phyloP scores from a whole-genome alignment of 2,113 vertebrate species.

The Pelusios castaneus region DNA sequence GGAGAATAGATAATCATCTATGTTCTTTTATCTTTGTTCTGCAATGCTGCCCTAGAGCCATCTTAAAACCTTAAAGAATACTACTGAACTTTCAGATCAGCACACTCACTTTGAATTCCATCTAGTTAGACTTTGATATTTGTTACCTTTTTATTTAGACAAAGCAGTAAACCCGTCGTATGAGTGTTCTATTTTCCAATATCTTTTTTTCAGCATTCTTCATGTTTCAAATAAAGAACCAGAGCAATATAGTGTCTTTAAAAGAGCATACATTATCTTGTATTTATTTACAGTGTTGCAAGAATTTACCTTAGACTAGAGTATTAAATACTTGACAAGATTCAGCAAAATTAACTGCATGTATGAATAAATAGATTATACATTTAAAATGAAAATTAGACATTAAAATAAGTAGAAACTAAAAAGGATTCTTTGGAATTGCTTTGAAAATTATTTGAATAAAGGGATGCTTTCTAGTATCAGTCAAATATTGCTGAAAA shows the following conservation, averaged over 20 bases:
- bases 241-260: neutral
- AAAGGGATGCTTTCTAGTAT: neutral
- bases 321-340: neutral
- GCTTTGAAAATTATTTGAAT: neutral
- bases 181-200: neutral
- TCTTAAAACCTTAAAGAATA: constrained; percentile 31
- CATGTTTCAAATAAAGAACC: neutral
- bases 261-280: neutral
- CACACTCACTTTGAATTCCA: constrained; percentile 12
- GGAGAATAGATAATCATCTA: constrained; percentile 36
- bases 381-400: neutral
- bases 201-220: neutral
- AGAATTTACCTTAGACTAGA: neutral
- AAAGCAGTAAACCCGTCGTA: neutral
- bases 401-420: neutral
- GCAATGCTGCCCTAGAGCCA: constrained; percentile 59
- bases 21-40: constrained; percentile 57
- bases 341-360: neutral
- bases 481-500: neutral
- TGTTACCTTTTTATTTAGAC: constrained; percentile 4
- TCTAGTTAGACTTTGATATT: constrained; percentile 60
- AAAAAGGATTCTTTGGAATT: neutral
- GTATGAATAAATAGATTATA: neutral
- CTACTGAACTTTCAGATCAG: constrained; percentile 20
- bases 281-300: neutral